Evolutionary conservation across 2,888 invertebrate genomes (phyloP), one percentile per base, ranked within the genome.

Genomic region (Plebejus anna): DNA sequence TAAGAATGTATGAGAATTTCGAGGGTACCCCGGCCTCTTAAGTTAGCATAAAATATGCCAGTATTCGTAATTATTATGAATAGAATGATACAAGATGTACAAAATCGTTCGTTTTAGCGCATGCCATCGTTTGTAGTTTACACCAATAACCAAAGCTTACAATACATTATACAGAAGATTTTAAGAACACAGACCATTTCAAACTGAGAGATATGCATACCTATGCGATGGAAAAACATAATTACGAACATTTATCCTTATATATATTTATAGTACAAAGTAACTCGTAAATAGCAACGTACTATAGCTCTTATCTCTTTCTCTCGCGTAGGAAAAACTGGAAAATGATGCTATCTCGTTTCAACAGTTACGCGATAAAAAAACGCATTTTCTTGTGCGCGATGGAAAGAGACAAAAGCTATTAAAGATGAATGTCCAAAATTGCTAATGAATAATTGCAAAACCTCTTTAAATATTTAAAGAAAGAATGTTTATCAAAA

Each of bases 61-160:
- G 22, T 28, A 11, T 61, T 61, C 22, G 22, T 28, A 28, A 61
- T 28, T 57, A n/a, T 57, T 11, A 11, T 61, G 28, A 11, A 28
- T 61, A 61, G 9, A 28, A 3, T 61, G 9, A 61, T 61, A 61
- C 28, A 11, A 61, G 61, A 22, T 28, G 28, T 61, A 61, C 28
- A 28, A 61, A 61, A 61, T 61, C 61, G 28, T 61, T 61, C 61
- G 61, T 61, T 61, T 61, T 28, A 61, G 61, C 61, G 28, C 61
- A 61, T 61, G 28, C 61, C 11, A 28, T 61, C 61, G 61, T 61
- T 61, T 28, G 22, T 61, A 16, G 55, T 55, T 55, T 16, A 11
- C 9, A 28, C 22, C 28, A 11, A 3, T 61, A 11, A 61, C 61
- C 61, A 61, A 61, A 61, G 61, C 61, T 61, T 61, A 61, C 61